Base-by-base conservation (phyloP, 2,888 invertebrate genomes). In the Nephrotoma guestfalica region DNA sequence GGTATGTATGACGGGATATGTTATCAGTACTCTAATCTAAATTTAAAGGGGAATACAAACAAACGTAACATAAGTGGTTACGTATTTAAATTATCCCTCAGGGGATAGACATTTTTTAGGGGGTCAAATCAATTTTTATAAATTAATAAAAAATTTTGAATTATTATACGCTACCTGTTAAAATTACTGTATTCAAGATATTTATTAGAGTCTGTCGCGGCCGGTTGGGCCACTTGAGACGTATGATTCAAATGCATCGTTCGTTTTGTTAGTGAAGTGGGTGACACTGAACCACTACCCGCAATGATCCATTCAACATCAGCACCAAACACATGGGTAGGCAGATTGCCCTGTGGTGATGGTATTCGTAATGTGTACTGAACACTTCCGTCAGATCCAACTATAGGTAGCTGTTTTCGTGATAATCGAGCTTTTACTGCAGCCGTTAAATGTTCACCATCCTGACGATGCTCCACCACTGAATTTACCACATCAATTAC, bases 231-330 rank as follows among this genome's bases (percentile, higher is more conserved):
- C 42, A 88, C 88, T 86, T 89, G 89, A 13, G 88, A 88, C 30
- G 71, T 9, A 30, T 71, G 71, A 11, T 71, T 71, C 18, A 57
- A 57, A 86, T 87, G 42, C 30, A 86, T 71, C 11, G 87, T 85
- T 18, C 91, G 89, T 84, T 90, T 89, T 87, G 90, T 91, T 4
- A 91, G 86, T 0, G 93, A 93, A 84, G 93, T 93, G 0, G 93
- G 93, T 2, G 93, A 93, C 41, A 94, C 92, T 0, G 94, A 93
- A 6, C 93, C 94, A 88, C 93, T 92, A 71, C 94, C 95, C 47
- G 94, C 93, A 87, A 94, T 92, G 86, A 96, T 94, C 96, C 96
- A 96, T 87, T 96, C 95, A 47, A 96, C 93, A 90, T 96, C 96
- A 7, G 95, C 93, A 84, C 95, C 94, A 90, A 92, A 91, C 30